Conservation (phyloP, 1,140 invertebrate genomes). For the Penaeus indicus region DNA sequence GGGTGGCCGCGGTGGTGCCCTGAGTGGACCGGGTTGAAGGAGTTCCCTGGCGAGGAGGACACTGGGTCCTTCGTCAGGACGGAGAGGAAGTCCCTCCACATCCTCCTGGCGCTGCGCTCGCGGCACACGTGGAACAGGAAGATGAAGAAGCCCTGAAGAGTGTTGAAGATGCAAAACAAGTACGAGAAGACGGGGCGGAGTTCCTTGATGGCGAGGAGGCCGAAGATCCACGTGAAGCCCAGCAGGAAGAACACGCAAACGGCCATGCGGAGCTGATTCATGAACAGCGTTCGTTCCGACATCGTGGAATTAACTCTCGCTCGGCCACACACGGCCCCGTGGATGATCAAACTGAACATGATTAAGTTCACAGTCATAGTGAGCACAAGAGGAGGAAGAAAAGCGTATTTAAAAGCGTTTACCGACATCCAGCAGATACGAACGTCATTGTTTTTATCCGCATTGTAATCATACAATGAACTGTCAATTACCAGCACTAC, state of each 20-base stretch:
- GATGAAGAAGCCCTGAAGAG: conserved; percentile 67
- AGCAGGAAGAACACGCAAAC: conserved; percentile 71
- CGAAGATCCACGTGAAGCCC: conserved; percentile 68
- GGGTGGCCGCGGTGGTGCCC: neutral
- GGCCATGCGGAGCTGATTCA: conserved; percentile 71
- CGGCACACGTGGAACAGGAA: conserved; percentile 69
- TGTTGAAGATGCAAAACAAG: conserved; percentile 67
- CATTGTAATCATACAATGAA: conserved; percentile 59
- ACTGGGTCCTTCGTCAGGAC: conserved; percentile 45
- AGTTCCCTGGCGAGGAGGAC: conserved; percentile 43
- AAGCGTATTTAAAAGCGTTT: conserved; percentile 71
- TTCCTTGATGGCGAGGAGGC: conserved; percentile 65
- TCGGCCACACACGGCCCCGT: conserved; percentile 71
- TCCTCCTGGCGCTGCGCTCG: conserved; percentile 59
- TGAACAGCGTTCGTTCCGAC: conserved; percentile 68
- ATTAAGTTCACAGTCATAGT: conserved; percentile 71
- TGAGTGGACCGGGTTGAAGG: conserved; percentile 28
- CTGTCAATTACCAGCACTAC: conserved; percentile 64
- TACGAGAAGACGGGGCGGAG: conserved; percentile 64
- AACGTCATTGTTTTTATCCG: conserved; percentile 1
- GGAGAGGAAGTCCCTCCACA: conserved; percentile 66
- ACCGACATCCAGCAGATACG: conserved; percentile 71
- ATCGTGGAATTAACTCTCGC: conserved; percentile 69
- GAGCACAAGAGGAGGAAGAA: conserved; percentile 70
- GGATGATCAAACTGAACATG: conserved; percentile 70